These are phyloP conservation scores for Eubucco bourcierii DNA, from an alignment of 2,113 vertebrate species.

Conservation along the genomic window DNA sequence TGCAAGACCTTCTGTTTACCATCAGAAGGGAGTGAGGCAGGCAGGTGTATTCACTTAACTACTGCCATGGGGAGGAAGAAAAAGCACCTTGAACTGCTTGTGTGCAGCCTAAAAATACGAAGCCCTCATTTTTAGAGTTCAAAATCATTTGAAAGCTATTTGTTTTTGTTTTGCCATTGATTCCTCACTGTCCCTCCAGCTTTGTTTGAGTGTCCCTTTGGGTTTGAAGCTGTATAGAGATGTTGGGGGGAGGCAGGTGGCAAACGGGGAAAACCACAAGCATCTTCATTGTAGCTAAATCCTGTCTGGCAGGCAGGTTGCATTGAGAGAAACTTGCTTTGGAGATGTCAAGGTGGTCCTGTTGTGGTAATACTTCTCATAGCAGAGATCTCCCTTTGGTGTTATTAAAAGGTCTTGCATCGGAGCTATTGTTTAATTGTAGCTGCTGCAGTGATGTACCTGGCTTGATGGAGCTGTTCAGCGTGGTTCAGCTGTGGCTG, in stretches of 20 bases:
- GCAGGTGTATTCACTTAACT: constrained; percentile 64
- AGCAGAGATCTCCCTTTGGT: neutral
- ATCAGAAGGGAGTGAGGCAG: constrained; percentile 53
- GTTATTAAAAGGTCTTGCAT: neutral
- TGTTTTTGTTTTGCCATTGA: constrained; percentile 69
- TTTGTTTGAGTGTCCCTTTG: constrained; percentile 61
- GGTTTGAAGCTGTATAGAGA: constrained; percentile 28
- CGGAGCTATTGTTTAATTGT: neutral
- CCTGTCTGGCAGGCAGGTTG: neutral
- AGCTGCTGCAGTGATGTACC: neutral
- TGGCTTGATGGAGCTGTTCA: neutral
- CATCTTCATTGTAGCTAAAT: neutral
- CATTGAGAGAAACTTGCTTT: neutral
- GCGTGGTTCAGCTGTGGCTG: fast-evolving
- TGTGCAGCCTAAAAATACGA: constrained; percentile 68
- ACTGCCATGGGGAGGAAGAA: constrained; percentile 55
- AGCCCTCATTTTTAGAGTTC: constrained; percentile 41
- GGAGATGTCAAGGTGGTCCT: neutral
- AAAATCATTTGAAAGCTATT: constrained; percentile 61
- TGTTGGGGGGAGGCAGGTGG: neutral
- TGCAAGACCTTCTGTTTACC: constrained; percentile 73
- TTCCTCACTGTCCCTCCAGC: constrained; percentile 48
- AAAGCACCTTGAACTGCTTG: constrained; percentile 45
- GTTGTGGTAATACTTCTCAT: neutral
- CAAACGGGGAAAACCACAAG: neutral